Evolutionary conservation across 1,140 invertebrate species (phyloP), one percentile per base, ranked within the genome.

Genomic region (Hermetia illucens): DNA sequence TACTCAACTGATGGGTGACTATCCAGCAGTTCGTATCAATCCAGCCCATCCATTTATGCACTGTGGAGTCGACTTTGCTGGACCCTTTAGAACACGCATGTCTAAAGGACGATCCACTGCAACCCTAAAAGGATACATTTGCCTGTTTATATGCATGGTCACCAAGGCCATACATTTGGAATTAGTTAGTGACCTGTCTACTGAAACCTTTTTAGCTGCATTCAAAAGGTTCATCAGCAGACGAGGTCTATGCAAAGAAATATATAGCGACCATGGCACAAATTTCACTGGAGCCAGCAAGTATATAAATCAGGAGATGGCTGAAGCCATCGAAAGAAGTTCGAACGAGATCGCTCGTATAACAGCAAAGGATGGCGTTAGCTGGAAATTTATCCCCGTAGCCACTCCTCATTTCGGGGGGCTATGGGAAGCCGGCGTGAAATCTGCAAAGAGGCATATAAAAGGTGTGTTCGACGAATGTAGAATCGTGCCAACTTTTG

Each of bases 121-220:
- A 20, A 16, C 29, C 15, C 47, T 34, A 12, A 51, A 52, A 46
- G 46, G 31, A 8, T 52, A 49, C 16, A 42, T 45, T 6, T 38
- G 40, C 17, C 36, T 57, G 16, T 42, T 45, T 41, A 36, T 60
- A 1, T 56, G 52, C 32, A 38, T 52, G 27, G 32, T 45, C 17
- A 55, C 56, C 3, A 52, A 51, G 31, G 56, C 59, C 12, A 40
- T 62, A 0, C 63, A 64, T 30, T 19, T 66, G 3, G 59, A 64
- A 45, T 13, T 56, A 1, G 55, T 62, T 0, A 44, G 42, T 2
- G 52, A 60, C 40, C 21, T 59, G 3, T 43, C 48, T 6, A 52
- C 56, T 6, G 42, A 49, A 35, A 41, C 44, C 8, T 59, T 63
- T 36, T 22, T 61, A 8, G 46, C 50, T 12, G 45, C 51, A 8